Conservation (phyloP, 2,888 invertebrate species). For the Hydrotaea cyrtoneurina region DNA sequence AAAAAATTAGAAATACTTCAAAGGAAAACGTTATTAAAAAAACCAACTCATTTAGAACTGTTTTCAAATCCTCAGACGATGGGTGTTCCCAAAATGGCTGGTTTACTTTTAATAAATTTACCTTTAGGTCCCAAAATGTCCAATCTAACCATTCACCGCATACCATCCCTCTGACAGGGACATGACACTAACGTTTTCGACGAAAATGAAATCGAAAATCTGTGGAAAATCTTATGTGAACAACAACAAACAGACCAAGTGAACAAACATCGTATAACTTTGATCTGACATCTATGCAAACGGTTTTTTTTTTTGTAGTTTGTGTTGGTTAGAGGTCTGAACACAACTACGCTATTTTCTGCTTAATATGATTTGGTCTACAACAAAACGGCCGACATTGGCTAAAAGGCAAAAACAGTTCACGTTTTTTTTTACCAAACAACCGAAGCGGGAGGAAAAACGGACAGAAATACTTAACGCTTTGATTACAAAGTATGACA, state of each 20-base stretch:
- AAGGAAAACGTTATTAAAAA: too few relatives aligned
- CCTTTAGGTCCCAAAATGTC: too few relatives aligned
- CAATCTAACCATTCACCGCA: too few relatives aligned
- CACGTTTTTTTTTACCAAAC: conserved; percentile 62
- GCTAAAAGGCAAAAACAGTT: conserved; percentile 54
- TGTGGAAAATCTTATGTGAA: conserved; percentile 13
- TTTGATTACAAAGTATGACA: conserved; percentile 33
- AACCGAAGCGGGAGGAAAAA: neutral
- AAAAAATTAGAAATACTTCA: too few relatives aligned
- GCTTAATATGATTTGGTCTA: conserved; percentile 14
- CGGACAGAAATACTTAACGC: conserved; percentile 21
- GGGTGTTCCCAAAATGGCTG: too few relatives aligned
- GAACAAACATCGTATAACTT: conserved; percentile 52
- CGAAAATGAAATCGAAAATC: conserved; percentile 23
- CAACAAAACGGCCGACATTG: conserved; percentile 52
- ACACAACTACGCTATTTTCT: conserved; percentile 45
- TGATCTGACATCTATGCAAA: conserved; percentile 56
- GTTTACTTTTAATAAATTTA: too few relatives aligned
- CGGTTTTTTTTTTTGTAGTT: neutral
- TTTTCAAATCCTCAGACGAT: too few relatives aligned
- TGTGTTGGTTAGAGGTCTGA: conserved; percentile 9
- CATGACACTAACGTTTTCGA: conserved; percentile 49
- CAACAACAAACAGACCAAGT: conserved; percentile 10
- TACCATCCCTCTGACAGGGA: too few relatives aligned
- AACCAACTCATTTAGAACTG: too few relatives aligned